Evolutionary conservation across 1,140 invertebrate genomes (phyloP), one percentile per base, ranked within the genome.

Genomic region (Lithobius niger): DNA sequence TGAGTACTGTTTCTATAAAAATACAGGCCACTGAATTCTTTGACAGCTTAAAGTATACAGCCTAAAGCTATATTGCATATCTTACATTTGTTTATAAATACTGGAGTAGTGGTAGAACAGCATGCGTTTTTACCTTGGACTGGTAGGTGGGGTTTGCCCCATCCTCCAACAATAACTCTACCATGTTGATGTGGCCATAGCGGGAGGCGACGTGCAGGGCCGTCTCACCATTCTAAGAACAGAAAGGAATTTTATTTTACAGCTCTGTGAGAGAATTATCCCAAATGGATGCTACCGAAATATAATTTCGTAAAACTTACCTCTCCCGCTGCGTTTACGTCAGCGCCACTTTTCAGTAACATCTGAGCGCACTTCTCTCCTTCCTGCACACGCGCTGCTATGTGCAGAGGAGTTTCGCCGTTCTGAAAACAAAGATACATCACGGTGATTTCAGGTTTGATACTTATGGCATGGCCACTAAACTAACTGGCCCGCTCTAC

Each of bases 291-390:
- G n/a, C n/a, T n/a, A n/a, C n/a, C n/a, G n/a, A n/a, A n/a, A n/a
- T n/a, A n/a, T n/a, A n/a, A n/a, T n/a, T n/a, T n/a, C n/a, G n/a
- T n/a, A n/a, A n/a, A 36, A 21, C 10, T 43, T 49, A 64, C 65
- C 66, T 76, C 69, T 59, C 73, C 69, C 16, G 62, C 64, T 1
- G 76, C 78, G 74, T 99, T 98, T 0, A 95, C 87, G 58, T 92
- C 86, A 10, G 95, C 95, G 2, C 96, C 96, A 15, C 90, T 95
- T 72, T 99, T 99, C 2, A 99, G 71, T 57, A 99, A 71, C 92
- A 99, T 97, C 57, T 97, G 78, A 10, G 91, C 94, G 73, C 94
- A 98, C 69, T 90, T 84, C 65, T 97, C 92, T 47, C 93, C 93
- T 64, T 93, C 91, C 54, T 82, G 82, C 31, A 94, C 88, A 55